These are phyloP conservation scores for Hirundichthys speculiger DNA, from an alignment of 2,113 vertebrate species.

Conservation along the genomic window DNA sequence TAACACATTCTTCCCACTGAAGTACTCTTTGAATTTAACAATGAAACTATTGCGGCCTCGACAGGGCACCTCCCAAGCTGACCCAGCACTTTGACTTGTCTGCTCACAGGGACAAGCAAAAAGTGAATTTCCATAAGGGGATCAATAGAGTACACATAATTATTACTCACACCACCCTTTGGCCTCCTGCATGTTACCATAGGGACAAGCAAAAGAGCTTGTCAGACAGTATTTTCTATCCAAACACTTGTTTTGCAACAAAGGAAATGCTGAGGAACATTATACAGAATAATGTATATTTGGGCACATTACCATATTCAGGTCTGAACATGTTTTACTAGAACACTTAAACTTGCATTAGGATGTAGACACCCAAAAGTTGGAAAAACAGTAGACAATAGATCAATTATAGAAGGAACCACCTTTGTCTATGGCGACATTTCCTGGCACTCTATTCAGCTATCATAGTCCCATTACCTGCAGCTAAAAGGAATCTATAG, in stretches of 20 bases:
- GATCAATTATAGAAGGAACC: neutral
- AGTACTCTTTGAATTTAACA: constrained; percentile 54
- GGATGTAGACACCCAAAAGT: neutral
- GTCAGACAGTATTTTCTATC: constrained; percentile 29
- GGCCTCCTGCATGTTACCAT: constrained; percentile 50
- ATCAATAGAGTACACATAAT: constrained; percentile 58
- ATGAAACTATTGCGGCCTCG: constrained; percentile 14
- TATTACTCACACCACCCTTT: constrained; percentile 55
- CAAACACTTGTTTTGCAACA: constrained; percentile 9
- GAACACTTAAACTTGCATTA: neutral
- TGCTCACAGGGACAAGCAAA: constrained; percentile 43
- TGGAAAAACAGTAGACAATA: neutral
- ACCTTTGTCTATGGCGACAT: too few relatives aligned
- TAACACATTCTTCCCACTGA: constrained; percentile 24
- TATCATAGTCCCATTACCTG: neutral
- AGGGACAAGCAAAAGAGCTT: constrained; percentile 37
- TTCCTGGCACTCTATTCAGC: neutral
- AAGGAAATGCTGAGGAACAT: constrained; percentile 15
- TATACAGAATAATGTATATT: neutral
- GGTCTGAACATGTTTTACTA: constrained; percentile 3
- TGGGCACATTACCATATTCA: constrained; percentile 1
- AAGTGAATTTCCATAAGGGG: constrained; percentile 50
- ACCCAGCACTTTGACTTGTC: constrained; percentile 29
- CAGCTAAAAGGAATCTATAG: neutral
- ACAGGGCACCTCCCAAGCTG: constrained; percentile 25